These are phyloP conservation scores for Tragelaphus strepsiceros DNA, from an alignment of 2,113 vertebrate species.

Conservation along the genomic window DNA sequence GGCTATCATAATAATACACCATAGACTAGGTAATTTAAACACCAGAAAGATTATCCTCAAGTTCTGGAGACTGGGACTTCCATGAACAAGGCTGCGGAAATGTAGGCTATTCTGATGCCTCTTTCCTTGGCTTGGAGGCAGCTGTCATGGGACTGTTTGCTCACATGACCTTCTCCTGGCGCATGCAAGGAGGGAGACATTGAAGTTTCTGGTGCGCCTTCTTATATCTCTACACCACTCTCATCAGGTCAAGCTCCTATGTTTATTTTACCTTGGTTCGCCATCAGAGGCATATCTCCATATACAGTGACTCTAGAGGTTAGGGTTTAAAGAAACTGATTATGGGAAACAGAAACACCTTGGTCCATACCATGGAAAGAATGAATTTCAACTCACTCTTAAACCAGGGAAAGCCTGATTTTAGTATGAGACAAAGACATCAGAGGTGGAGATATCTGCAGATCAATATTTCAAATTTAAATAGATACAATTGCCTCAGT, in stretches of 20 bases:
- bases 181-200: not conserved
- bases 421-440: not conserved
- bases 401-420: not conserved
- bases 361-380: not conserved
- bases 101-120: not conserved
- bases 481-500: no score
- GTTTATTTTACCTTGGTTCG: not conserved
- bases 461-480: not conserved
- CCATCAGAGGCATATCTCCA: not conserved
- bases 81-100: no score
- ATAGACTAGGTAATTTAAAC: not conserved
- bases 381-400: not conserved
- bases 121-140: not conserved
- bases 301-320: not conserved
- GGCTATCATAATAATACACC: not conserved
- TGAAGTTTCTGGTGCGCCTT: not conserved
- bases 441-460: not conserved
- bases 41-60: not conserved
- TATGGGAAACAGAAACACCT: not conserved
- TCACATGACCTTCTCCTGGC: not conserved
- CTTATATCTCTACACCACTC: not conserved
- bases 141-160: not conserved
- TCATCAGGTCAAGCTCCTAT: not conserved
- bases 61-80: not conserved
- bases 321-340: not conserved